These are phyloP conservation scores for Lysandra coridon DNA, from an alignment of 2,888 invertebrate species.

Conservation along the genomic window DNA sequence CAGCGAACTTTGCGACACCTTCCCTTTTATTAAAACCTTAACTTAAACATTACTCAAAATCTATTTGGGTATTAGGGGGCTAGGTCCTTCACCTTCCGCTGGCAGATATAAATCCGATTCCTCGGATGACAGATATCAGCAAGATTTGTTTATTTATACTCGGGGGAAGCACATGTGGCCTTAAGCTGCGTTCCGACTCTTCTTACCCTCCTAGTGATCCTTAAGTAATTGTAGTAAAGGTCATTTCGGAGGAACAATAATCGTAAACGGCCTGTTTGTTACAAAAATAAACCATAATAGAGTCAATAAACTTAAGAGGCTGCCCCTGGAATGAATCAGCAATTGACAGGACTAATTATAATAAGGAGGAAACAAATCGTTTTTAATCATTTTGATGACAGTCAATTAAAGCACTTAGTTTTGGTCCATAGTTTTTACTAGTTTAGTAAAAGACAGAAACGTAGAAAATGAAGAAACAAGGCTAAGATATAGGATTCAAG, in stretches of 20 bases:
- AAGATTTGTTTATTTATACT: slow-evolving; percentile 79
- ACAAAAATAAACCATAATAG: slow-evolving; percentile 73
- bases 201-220: not conserved
- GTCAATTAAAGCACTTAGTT: not conserved
- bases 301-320: slow-evolving; percentile 58
- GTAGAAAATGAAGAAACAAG: no score
- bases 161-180: slow-evolving; percentile 69
- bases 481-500: no score
- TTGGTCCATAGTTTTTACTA: not conserved
- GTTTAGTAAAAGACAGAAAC: no score
- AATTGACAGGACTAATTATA: slow-evolving; percentile 35
- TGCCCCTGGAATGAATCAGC: slow-evolving; percentile 34
- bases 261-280: slow-evolving; percentile 41
- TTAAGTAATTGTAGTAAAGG: not conserved
- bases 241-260: not conserved
- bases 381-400: not conserved
- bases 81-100: slow-evolving; percentile 73
- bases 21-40: slow-evolving; percentile 27
- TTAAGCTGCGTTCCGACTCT: slow-evolving; percentile 46
- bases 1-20: slow-evolving; percentile 2
- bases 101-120: slow-evolving; percentile 78
- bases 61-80: slow-evolving; percentile 53
- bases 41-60: slow-evolving; percentile 46
- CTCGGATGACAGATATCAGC: slow-evolving; percentile 79
- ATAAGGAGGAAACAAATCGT: not conserved